Evolutionary conservation across 2,888 invertebrate species (phyloP).

Genomic region (Eumacrocentrus americanus): DNA sequence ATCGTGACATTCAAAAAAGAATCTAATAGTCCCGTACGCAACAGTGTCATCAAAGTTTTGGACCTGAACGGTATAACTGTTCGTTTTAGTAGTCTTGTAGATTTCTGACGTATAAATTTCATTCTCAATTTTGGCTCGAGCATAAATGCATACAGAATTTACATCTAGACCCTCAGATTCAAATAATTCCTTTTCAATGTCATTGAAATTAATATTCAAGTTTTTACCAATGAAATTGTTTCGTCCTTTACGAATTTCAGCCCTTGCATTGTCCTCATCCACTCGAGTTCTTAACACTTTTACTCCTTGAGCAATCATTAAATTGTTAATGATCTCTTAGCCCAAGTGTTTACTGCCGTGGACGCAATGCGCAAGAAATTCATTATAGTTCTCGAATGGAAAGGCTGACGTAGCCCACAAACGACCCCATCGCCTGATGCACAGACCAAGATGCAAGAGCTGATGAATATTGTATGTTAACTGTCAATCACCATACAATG

Average conservation of each 20-base stretch:
- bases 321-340: conserved; percentile 5
- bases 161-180: conserved; percentile 7
- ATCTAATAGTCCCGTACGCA: conserved; percentile 19
- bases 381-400: conserved; percentile 11
- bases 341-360: not conserved
- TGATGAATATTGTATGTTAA: conserved; percentile 34
- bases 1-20: conserved; percentile 13
- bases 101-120: conserved; percentile 23
- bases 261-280: not conserved
- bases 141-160: conserved; percentile 12
- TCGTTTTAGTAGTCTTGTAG: conserved; percentile 25
- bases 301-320: conserved; percentile 4
- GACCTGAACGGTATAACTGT: conserved; percentile 19
- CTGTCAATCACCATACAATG: conserved; percentile 29
- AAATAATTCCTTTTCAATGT: conserved; percentile 6
- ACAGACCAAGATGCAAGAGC: not conserved
- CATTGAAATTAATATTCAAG: conserved; percentile 2
- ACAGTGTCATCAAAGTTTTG: not conserved
- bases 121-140: conserved; percentile 24
- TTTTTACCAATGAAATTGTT: conserved; percentile 6
- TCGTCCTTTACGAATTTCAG: not conserved
- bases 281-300: not conserved
- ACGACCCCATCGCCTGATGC: conserved; percentile 1
- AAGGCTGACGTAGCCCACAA: conserved; percentile 2
- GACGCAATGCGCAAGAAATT: conserved; percentile 1